Percentiles rank a stretch among this genome's conserved stretches.
Conservation (phyloP, 1,140 invertebrate genomes). For the Aphelenchoides fujianensis region DNA sequence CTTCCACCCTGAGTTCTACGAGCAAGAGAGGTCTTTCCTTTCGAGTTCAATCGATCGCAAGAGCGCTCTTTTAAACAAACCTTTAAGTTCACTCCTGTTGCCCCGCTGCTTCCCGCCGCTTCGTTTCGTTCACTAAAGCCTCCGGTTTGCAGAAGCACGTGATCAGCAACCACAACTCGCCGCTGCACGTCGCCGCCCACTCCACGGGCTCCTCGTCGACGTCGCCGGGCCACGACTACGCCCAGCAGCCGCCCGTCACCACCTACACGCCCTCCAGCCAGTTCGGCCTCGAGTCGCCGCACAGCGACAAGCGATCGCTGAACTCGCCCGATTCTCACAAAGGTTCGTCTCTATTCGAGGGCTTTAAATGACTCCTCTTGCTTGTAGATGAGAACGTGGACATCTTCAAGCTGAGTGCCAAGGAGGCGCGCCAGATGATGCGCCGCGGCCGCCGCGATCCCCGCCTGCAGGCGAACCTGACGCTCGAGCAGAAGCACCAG, state of each 20-base stretch:
- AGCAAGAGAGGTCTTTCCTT: too few relatives aligned
- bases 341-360: not conserved
- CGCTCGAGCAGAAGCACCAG: constrained; percentile 49
- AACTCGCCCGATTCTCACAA: constrained; percentile 20
- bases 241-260: not conserved
- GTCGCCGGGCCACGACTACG: not conserved
- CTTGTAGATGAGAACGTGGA: constrained; percentile 44
- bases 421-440: constrained; percentile 52
- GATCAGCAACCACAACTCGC: constrained; percentile 12
- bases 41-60: too few relatives aligned
- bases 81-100: too few relatives aligned
- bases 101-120: not conserved
- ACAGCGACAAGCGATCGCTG: constrained; percentile 13
- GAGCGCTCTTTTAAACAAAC: too few relatives aligned
- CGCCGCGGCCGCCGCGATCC: constrained; percentile 41
- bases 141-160: constrained; percentile 12
- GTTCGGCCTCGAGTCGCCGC: not conserved
- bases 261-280: not conserved
- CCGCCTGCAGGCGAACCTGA: constrained; percentile 37
- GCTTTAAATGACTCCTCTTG: constrained; percentile 12
- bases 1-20: too few relatives aligned
- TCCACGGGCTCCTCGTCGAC: not conserved
- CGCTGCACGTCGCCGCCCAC: not conserved
- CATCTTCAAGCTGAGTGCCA: constrained; percentile 56
- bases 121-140: not conserved